Evolutionary conservation across 2,797 vertebrate species (phyloP), one percentile per base, ranked within the genome.

Genomic region (Iguana delicatissima): DNA sequence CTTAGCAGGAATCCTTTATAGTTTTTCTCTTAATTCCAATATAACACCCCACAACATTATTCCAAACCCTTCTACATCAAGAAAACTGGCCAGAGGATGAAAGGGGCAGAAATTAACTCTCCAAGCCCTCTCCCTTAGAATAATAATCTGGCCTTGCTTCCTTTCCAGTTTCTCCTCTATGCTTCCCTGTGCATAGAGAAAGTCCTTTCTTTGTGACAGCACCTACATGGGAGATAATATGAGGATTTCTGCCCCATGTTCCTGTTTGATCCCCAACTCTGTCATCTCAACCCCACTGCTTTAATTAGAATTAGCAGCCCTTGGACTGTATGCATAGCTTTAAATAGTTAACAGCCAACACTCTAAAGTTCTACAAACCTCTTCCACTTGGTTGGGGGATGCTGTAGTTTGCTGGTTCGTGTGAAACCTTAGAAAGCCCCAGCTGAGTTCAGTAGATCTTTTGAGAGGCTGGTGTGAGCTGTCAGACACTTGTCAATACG

Each of bases 351-450:
- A 69, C 46, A 20, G 6, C 10, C 18, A 81, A 67, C 0, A 2
- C 57, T 50, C 5, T 46, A 13, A 4, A 10, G 1, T 0, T 0
- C 86, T 8, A 82, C 52, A 46, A 62, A 22, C 89, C 26, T 50
- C 69, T 86, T 82, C 85, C 8, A 0, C 14, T 74, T 62, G 52
- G 88, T 35, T 35, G 80, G 73, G 76, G 76, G n/a, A 12, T 67
- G 69, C 16, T 64, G n/a, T n/a, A 62, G 46, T 4, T 1, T 74
- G 67, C 52, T 16, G 24, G 42, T 18, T 82, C 73, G 57, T 46
- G 29, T 35, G 24, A 8, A 67, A 50, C 57, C 20, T 74, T 38
- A 32, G 8, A 67, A 89, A 91, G 46, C 8, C 10, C 7, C n/a
- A 12, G 38, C 57, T n/a, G 35, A 82, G 13, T 55, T 46, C 46